phyloP scores from a whole-genome alignment of 30 jellyfish, hydroid and myxozoan species.

The Aurelia sp. region DNA sequence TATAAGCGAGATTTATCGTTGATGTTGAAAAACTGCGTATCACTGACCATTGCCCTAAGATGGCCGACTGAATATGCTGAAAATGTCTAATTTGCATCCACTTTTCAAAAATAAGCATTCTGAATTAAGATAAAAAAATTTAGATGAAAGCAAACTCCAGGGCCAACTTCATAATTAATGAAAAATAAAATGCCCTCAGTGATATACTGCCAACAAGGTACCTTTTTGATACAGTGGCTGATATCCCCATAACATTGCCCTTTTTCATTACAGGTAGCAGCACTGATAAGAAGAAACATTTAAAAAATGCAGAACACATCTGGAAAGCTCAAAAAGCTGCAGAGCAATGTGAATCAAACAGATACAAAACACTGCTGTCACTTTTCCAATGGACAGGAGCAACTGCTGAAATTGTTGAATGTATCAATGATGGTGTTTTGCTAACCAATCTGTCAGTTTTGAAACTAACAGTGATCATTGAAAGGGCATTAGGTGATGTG shows the following conservation, averaged over 20 bases:
- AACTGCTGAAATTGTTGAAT: conserved; percentile 7
- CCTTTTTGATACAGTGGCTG: not conserved
- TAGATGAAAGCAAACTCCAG: no score
- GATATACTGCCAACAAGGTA: not conserved
- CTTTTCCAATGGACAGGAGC: conserved; percentile 28
- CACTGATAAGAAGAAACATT: not conserved
- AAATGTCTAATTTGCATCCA: no score
- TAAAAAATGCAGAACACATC: conserved; percentile 1
- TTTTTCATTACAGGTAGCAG: not conserved
- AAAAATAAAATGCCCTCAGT: no score
- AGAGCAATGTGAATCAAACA: not conserved
- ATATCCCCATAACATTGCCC: no score
- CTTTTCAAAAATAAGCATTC: no score
- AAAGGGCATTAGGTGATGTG: conserved; percentile 65
- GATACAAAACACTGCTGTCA: not conserved
- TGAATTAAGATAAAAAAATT: no score
- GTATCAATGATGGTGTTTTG: not conserved
- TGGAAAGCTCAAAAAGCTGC: conserved; percentile 2
- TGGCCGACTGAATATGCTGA: no score
- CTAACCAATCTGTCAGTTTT: conserved; percentile 41
- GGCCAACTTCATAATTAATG: no score
- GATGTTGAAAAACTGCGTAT: no score
- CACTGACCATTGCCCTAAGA: no score
- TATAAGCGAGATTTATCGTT: no score
- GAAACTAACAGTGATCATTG: conserved; percentile 43